Evolutionary conservation across 2,797 vertebrate genomes (phyloP), one percentile per base, ranked within the genome.

Genomic region (Microctenopoma steveboyesi): DNA sequence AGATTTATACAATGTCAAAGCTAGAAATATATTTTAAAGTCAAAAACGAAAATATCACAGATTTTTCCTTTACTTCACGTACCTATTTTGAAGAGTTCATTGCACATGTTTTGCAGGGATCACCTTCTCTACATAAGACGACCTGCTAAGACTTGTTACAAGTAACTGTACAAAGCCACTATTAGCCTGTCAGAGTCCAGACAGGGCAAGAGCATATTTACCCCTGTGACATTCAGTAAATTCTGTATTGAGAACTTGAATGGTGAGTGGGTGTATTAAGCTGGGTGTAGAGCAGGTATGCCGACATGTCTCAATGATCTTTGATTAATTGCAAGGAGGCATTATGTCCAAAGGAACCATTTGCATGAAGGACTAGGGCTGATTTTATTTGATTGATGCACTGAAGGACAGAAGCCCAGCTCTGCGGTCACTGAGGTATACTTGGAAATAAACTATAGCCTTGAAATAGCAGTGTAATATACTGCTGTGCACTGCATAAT

Each of bases 381-480:
- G 45, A 52, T 72, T 15, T 73, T 3, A 58, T 45, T 46, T 62
- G 54, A 73, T 73, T 68, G 57, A 71, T 49, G 50, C 22, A 9
- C 9, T 50, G 16, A 49, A 48, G 55, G 56, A 62, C 33, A 0
- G 4, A 61, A 60, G 62, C 76, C 63, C 63, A 48, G 65, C 73
- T 82, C 62, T 75, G 71, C 70, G 69, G 77, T 63, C 42, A 55
- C 63, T 40, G 71, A 79, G 69, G 53, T 69, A 64, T 82, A 48
- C 56, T 62, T 69, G 52, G 58, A 79, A 74, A 74, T 66, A 69
- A 75, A 66, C 11, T 3, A 7, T 45, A 65, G 55, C 43, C 72
- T 69, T 42, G 30, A 84, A 83, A 86, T 81, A 83, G 60, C 50
- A 65, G 2, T 54, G n/a, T 74, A 66, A 77, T 76, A 68, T 65